These are phyloP conservation scores for Oegoconia quadripuncta DNA, from an alignment of 2,888 invertebrate species.

Conservation along the genomic window DNA sequence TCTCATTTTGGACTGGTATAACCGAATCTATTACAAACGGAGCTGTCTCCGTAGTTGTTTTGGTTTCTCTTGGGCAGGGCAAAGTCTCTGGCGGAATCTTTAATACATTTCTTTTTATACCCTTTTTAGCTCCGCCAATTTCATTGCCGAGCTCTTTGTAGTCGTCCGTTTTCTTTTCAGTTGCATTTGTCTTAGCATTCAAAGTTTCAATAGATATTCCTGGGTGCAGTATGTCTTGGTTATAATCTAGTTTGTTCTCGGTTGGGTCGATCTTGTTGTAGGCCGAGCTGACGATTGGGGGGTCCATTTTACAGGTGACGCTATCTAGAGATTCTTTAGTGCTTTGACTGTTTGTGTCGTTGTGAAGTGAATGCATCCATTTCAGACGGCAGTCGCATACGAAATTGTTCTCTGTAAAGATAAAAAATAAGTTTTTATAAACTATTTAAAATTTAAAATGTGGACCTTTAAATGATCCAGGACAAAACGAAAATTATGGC, in stretches of 20 bases:
- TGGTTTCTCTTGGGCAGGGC: slow-evolving; percentile 59
- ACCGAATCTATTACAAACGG: slow-evolving; percentile 58
- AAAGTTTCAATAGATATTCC: slow-evolving; percentile 57
- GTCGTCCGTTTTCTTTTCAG: slow-evolving; percentile 47
- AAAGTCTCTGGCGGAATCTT: slow-evolving; percentile 64
- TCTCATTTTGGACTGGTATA: slow-evolving; percentile 69
- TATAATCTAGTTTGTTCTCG: slow-evolving; percentile 53
- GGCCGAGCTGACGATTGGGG: slow-evolving; percentile 66
- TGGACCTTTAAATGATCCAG: too few relatives aligned
- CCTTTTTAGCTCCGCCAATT: slow-evolving; percentile 42
- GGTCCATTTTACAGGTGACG: slow-evolving; percentile 84
- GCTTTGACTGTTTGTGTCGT: slow-evolving; percentile 85
- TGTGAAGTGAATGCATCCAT: slow-evolving; percentile 87
- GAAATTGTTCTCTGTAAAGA: slow-evolving; percentile 89
- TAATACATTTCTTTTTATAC: slow-evolving; percentile 57
- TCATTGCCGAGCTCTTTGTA: slow-evolving; percentile 41
- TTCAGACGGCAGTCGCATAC: slow-evolving; percentile 90
- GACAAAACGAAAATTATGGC: too few relatives aligned
- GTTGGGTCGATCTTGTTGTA: slow-evolving; percentile 63
- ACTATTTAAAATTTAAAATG: too few relatives aligned
- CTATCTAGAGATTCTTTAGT: slow-evolving; percentile 84
- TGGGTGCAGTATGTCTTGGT: slow-evolving; percentile 56
- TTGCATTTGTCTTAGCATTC: slow-evolving; percentile 52
- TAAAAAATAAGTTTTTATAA: slow-evolving; percentile 32
- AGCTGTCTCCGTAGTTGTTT: slow-evolving; percentile 56